These are phyloP conservation scores for Empidonax alnorum DNA, from an alignment of 2,113 vertebrate genomes.

Conservation along the genomic window DNA sequence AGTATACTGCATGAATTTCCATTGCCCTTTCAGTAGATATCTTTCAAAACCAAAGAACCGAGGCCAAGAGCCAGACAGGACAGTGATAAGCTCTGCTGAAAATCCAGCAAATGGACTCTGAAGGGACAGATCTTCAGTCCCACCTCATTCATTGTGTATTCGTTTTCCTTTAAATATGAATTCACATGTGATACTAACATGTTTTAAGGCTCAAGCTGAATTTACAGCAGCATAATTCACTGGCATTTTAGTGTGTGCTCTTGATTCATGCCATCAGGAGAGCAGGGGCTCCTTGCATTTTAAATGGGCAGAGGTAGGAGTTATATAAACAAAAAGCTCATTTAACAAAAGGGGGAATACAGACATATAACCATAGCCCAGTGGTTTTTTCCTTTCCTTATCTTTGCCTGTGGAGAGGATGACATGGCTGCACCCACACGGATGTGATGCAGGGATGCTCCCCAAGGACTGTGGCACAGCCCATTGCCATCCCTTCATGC, in stretches of 20 bases:
- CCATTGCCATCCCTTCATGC: background rate
- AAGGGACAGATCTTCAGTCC: background rate
- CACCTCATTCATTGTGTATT: background rate
- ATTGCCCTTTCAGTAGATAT: background rate
- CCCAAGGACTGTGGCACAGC: background rate
- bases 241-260: background rate
- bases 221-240: background rate
- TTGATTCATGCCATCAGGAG: background rate
- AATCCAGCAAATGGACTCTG: background rate
- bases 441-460: accelerated
- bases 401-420: background rate
- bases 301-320: background rate
- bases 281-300: background rate
- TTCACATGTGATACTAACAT: background rate
- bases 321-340: background rate
- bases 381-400: accelerated
- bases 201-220: background rate
- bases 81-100: background rate
- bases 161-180: background rate
- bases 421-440: accelerated
- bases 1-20: background rate
- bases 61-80: background rate
- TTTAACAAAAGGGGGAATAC: background rate
- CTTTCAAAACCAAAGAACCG: background rate
- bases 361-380: background rate